Evolutionary conservation across 2,888 invertebrate species (phyloP), one percentile per base, ranked within the genome.

Genomic region (Podotricha telesiphe): DNA sequence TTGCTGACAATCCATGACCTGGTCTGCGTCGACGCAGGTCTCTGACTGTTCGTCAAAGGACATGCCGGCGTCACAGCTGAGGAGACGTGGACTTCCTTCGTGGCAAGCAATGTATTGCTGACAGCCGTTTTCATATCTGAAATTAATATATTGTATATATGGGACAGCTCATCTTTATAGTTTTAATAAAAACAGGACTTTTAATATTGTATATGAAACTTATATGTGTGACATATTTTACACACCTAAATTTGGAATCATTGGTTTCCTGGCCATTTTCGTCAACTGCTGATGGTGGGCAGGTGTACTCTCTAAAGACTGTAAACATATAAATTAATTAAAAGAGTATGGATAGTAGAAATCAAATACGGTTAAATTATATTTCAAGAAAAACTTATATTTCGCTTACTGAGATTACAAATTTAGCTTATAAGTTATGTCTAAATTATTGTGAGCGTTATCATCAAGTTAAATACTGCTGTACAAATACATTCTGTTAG

Each of bases 61-160:
- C n/a, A 83, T 74, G 11, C 88, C 89, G 8, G 48, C 62, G 13
- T 86, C 86, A 68, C 89, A 90, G 63, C 81, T 82, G 48, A 89
- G 77, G 13, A 89, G 78, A 42, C 87, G 82, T 8, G 88, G 88
- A 5, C 76, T 75, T 19, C 86, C 86, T n/a, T 72, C 73, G 64
- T 85, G 84, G 69, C 89, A 89, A 6, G 85, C 87, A 17, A 88
- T 70, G 68, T 83, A 90, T 17, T 78, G 73, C 20, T 77, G 80
- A 73, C 89, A 89, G 69, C 87, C 84, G 8, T 74, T 68, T 2
- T 76, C 74, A 67, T 82, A 85, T 58, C 89, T 89, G 76, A 74
- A 78, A 68, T 15, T 8, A 62, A 5, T n/a, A 47, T 13, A 13
- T 61, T 28, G 28, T 34, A 19, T 19, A n/a, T 37, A 37, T 11